phyloP scores from a whole-genome alignment of 2,113 vertebrate species.

The Capra hircus region DNA sequence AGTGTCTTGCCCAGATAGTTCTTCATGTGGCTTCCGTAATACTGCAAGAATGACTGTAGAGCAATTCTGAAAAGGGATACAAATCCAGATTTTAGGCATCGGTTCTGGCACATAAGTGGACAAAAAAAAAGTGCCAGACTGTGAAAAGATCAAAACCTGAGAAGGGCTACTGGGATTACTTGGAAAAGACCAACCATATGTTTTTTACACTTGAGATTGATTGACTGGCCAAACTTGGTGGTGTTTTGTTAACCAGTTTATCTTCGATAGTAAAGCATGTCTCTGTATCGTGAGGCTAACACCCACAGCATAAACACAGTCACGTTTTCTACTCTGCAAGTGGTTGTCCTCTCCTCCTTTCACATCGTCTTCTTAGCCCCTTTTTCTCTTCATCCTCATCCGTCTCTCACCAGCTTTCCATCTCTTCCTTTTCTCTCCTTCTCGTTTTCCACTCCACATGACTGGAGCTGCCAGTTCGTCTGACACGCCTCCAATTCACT shows the following conservation, averaged over 20 bases:
- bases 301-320: neutral
- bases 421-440: neutral
- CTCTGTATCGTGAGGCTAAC: neutral
- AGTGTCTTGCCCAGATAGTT: neutral
- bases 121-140: neutral
- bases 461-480: neutral
- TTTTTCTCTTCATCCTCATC: neutral
- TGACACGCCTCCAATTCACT: neutral
- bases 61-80: neutral
- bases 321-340: neutral
- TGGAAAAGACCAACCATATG: neutral
- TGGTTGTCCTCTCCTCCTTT: neutral
- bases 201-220: neutral
- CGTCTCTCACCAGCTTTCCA: neutral
- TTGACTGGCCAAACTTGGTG: neutral
- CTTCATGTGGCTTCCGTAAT: neutral
- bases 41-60: neutral
- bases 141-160: neutral
- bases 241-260: neutral
- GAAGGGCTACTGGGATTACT: neutral
- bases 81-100: neutral
- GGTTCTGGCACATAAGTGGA: neutral
- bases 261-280: neutral
- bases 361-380: neutral
- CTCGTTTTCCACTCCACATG: neutral